Base-by-base conservation (phyloP, 2,797 vertebrate species). In the Parambassis ranga region DNA sequence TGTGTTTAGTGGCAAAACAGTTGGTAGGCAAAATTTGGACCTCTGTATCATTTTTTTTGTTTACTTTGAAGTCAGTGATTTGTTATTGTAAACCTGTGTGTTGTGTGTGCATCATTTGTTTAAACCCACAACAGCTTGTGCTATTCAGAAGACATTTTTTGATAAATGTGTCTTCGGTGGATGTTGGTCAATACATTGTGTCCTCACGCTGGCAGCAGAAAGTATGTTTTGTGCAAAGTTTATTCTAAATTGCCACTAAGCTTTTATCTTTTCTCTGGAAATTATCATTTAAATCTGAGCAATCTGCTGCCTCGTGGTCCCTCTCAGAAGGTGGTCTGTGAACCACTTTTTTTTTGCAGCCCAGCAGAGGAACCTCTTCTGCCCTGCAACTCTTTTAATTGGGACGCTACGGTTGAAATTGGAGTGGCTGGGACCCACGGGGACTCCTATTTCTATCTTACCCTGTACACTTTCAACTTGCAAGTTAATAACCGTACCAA, bases 381-480 rank as follows among this genome's bases (percentile, higher is more conserved):
- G 71, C 77, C 80, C 75, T 68, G 60, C 64, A 77, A 71, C 73
- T 75, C 76, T 77, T 85, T 87, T 91, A 91, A 91, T 91, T 90
- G 86, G 88, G 85, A 82, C 20, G 71, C 59, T 44, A 65, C 60
- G 58, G 82, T 75, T 76, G 78, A 88, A 85, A 87, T 85, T 86
- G 77, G 75, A 88, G 78, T 78, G 71, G 68, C 41, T 67, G 46
- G 47, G 51, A 80, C 89, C 83, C 75, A 69, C 65, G 42, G 85
- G 84, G 84, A 83, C 60, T 82, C 73, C 51, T 73, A 61, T 86
- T 89, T 87, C 78, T 59, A 77, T 82, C 71, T 60, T 64, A 68
- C 63, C 50, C 69, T 9, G 57, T 75, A 80, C 81, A 62, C 67
- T 73, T 77, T 82, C 66, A 74, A 72, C 73, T 74, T 52, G 47